Evolutionary conservation across 37 sponge, comb jelly and placozoan genomes (phyloP), one percentile per base, ranked within the genome.

Genomic region (Geodia barretti): DNA sequence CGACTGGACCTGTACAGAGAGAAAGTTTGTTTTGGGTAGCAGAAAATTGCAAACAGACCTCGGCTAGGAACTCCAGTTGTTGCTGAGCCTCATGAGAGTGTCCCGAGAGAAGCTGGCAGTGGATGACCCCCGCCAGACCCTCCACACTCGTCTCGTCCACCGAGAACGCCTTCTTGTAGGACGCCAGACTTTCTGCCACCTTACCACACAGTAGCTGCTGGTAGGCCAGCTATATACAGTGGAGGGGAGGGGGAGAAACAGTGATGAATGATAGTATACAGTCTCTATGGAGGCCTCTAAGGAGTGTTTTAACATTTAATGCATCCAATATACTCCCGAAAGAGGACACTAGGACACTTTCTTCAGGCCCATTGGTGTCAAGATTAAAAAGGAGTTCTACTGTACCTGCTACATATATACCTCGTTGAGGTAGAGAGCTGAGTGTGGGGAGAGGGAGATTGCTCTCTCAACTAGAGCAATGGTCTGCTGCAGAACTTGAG

Each of bases 61-160:
- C 98, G 67, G 81, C 58, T 0, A 97, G 84, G 60, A 97, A 95
- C 64, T 97, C 98, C 79, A 97, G 83, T 76, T 97, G 98, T 64
- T 95, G 96, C 72, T 86, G 88, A 21, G 99, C 96, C 41, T 95
- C 94, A 5, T 72, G 92, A 1, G 87, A 1, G 19, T 91, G 75
- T n/a, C 89, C 91, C 37, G 79, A 72, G 37, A 89, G 17, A 39
- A 98, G 58, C 82, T 95, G 93, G 63, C 99, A 95, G 78, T 87
- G 82, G 19, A 93, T 91, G 38, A 91, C 77, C 23, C 97, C 97
- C 14, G 87, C 59, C 61, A 94, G 77, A 20, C 92, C 97, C 62
- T 77, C 36, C 14, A 97, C 73, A 73, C 92, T 94, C 39, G 90
- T 91, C 36, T 94, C 95, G 84, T 94, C 95, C 41, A 91, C 29